phyloP scores from a whole-genome alignment of 2,888 invertebrate genomes.

The Euproctis similis region DNA sequence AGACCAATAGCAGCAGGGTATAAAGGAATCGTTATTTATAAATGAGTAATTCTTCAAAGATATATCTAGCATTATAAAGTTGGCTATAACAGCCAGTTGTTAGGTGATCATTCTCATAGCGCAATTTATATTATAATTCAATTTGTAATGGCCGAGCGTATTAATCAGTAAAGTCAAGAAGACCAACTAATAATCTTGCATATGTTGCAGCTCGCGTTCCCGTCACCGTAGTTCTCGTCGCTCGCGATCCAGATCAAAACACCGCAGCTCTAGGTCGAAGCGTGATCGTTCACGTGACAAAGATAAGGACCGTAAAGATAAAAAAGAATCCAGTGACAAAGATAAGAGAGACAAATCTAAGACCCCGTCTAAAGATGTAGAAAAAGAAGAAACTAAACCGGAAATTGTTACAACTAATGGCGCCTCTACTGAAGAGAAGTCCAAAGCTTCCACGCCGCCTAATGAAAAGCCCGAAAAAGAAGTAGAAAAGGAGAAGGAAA shows the following conservation, averaged over 20 bases:
- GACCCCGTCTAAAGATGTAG: constrained; percentile 39
- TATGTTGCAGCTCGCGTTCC: constrained; percentile 58
- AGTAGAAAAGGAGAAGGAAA: constrained; percentile 19
- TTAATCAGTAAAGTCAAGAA: no score
- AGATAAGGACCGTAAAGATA: constrained; percentile 43
- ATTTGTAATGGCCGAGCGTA: no score
- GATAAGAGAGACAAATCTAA: constrained; percentile 54
- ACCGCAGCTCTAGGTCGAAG: constrained; percentile 72
- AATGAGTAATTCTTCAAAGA: no score
- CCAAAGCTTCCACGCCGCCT: constrained; percentile 45
- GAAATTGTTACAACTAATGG: constrained; percentile 52
- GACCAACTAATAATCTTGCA: no score
- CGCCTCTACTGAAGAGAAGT: constrained; percentile 39
- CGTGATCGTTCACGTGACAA: constrained; percentile 60
- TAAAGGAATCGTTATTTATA: no score
- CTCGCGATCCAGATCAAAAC: constrained; percentile 65
- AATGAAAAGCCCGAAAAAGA: constrained; percentile 39
- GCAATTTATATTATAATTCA: no score
- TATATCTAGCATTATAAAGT: no score
- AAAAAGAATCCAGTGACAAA: constrained; percentile 39
- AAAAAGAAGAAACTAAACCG: constrained; percentile 41
- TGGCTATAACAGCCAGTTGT: no score
- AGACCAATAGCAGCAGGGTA: no score
- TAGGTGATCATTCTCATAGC: no score
- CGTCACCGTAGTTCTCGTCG: constrained; percentile 77